phyloP scores from a whole-genome alignment of 1,140 invertebrate species.

The Vollenhovia emeryi region DNA sequence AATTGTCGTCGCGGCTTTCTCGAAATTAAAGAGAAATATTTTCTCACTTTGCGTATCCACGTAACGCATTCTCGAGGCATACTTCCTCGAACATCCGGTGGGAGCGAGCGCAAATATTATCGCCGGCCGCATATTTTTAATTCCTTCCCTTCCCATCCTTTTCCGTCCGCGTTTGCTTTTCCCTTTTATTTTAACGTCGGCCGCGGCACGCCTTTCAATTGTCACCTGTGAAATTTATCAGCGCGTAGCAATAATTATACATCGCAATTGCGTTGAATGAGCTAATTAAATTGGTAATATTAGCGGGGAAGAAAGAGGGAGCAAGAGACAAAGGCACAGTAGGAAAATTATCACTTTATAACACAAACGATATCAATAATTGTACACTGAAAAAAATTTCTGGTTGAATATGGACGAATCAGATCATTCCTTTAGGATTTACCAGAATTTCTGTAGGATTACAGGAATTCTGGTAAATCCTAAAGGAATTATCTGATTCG shows the following conservation, averaged over 20 bases:
- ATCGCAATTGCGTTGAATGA: background rate
- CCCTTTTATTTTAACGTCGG: constrained; percentile 4
- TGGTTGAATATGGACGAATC: no score
- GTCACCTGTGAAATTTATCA: constrained; percentile 14
- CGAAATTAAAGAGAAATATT: constrained; percentile 26
- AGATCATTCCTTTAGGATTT: no score
- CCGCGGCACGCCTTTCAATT: background rate
- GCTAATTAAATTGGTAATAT: constrained; percentile 8
- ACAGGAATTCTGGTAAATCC: no score
- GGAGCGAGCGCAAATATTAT: constrained; percentile 44
- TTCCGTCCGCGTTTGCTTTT: background rate
- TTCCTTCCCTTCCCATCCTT: constrained; percentile 1
- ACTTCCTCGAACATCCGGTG: constrained; percentile 29
- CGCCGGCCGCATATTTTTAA: constrained; percentile 3
- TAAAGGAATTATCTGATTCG: no score
- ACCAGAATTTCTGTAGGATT: no score
- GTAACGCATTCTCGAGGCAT: background rate
- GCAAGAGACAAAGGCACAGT: background rate
- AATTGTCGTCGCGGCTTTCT: background rate
- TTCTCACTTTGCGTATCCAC: background rate
- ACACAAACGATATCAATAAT: background rate
- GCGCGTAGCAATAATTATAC: background rate
- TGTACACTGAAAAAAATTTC: no score
- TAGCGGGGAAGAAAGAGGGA: no score
- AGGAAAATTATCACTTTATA: background rate